Percentiles rank a stretch among this genome's conserved stretches.
phyloP scores from a whole-genome alignment of 2,888 invertebrate species.

The Parascotia fuliginaria region DNA sequence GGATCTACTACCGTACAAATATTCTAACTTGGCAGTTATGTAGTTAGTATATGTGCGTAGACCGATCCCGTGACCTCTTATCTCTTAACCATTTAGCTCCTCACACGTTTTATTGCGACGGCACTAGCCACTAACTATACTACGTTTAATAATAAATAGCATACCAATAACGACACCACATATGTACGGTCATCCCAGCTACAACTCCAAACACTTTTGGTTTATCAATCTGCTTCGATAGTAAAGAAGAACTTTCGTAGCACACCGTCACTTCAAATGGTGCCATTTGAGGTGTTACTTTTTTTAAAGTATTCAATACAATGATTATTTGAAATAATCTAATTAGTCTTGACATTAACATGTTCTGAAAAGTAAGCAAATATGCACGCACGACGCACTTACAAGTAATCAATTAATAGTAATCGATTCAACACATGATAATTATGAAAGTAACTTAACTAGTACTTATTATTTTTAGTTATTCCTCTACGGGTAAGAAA shows the following conservation, averaged over 20 bases:
- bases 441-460: too few species aligned
- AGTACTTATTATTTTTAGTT: too few species aligned
- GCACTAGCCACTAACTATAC: neutral
- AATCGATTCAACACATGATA: too few species aligned
- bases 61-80: too few species aligned
- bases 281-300: neutral
- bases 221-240: constrained; percentile 5
- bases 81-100: too few species aligned
- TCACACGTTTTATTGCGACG: too few species aligned
- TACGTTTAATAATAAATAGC: neutral
- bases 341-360: neutral
- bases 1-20: too few species aligned
- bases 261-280: constrained; percentile 25
- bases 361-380: neutral
- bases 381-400: too few species aligned
- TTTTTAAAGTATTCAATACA: neutral
- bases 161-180: constrained; percentile 40
- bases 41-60: too few species aligned
- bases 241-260: constrained; percentile 15
- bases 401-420: too few species aligned
- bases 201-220: constrained; percentile 27
- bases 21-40: too few species aligned
- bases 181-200: constrained; percentile 25
- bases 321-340: neutral
- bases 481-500: too few species aligned